A percentile compares a stretch with the other conserved stretches of the same genome.
Evolutionary conservation across 2,113 vertebrate genomes (phyloP).

Genomic region (Casuarius casuarius): DNA sequence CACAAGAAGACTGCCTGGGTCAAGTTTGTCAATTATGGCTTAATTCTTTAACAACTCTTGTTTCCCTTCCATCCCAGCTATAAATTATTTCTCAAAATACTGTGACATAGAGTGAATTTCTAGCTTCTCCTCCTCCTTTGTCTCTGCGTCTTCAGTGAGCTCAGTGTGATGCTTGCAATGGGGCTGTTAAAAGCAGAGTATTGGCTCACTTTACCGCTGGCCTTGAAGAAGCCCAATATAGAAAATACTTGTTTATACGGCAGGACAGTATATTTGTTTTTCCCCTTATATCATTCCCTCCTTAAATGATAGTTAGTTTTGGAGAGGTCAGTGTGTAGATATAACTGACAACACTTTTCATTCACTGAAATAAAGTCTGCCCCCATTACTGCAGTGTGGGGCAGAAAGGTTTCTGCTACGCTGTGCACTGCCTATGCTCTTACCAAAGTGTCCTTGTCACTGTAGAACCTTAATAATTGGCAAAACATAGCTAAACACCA

Average conservation of each 20-base stretch:
- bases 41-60: not conserved
- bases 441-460: not conserved
- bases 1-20: not conserved
- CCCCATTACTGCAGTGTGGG: not conserved
- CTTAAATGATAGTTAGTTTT: not conserved
- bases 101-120: not conserved
- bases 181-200: not conserved
- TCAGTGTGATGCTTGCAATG: not conserved
- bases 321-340: not conserved
- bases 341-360: not conserved
- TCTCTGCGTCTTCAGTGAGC: not conserved
- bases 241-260: not conserved
- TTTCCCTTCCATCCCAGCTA: not conserved
- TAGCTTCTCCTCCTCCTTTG: not conserved
- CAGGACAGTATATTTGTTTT: not conserved
- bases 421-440: not conserved
- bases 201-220: not conserved
- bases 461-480: not conserved
- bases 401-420: rapidly evolving
- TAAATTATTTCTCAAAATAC: not conserved
- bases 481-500: not conserved
- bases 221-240: not conserved
- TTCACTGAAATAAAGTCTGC: not conserved
- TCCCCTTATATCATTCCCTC: not conserved
- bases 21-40: not conserved